phyloP scores from a whole-genome alignment of 2,888 invertebrate genomes.

The Sinhomidia bicolor region DNA sequence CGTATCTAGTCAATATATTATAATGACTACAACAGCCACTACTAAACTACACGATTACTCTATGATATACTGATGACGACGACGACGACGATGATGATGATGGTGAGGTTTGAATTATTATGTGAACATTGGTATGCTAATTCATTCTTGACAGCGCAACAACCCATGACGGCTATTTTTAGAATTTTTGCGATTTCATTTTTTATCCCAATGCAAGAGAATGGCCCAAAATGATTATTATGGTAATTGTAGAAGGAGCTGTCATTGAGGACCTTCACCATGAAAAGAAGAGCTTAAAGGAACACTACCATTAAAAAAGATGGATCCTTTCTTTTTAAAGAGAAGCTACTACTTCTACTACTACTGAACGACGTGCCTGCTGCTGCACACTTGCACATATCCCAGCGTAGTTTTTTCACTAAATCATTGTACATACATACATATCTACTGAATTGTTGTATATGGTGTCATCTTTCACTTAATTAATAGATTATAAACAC shows the following conservation, averaged over 20 bases:
- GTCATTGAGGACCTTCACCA: slow-evolving; percentile 54
- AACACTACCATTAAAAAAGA: background rate
- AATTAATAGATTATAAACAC: slow-evolving; percentile 6
- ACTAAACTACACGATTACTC: too few species aligned
- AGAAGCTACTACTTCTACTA: too few species aligned
- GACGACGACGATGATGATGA: background rate
- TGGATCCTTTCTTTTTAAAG: background rate
- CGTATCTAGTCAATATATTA: background rate
- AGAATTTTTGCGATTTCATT: slow-evolving; percentile 52
- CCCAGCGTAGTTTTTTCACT: background rate
- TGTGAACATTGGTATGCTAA: slow-evolving; percentile 48
- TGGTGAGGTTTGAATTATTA: slow-evolving; percentile 11
- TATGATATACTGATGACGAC: slow-evolving; percentile 1
- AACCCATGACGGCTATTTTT: slow-evolving; percentile 55
- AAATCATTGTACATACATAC: background rate
- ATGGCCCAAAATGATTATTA: background rate
- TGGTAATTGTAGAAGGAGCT: slow-evolving; percentile 18
- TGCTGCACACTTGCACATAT: background rate
- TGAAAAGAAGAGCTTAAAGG: slow-evolving; percentile 43
- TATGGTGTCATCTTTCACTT: background rate
- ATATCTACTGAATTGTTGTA: background rate
- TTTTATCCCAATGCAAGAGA: background rate
- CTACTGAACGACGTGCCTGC: too few species aligned
- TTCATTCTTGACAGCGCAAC: slow-evolving; percentile 42
- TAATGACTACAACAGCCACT: background rate